Evolutionary conservation across 2,888 invertebrate species (phyloP).

Genomic region (Smittia sp.): DNA sequence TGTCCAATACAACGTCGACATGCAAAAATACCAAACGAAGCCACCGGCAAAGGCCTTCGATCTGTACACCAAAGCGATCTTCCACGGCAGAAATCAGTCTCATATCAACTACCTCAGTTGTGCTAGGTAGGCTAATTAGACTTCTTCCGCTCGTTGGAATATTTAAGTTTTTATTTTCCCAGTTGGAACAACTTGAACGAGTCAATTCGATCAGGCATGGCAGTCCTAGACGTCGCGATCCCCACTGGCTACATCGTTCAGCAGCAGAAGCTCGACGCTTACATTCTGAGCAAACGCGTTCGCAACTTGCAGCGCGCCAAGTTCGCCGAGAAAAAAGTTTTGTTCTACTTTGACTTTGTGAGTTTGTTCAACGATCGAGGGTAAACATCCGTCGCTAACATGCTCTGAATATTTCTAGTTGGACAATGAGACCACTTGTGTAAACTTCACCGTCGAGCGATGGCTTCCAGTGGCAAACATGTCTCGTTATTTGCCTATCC

Average conservation of each 20-base stretch:
- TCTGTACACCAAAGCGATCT: constrained; percentile 69
- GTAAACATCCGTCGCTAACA: constrained; percentile 19
- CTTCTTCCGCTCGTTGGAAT: constrained; percentile 10
- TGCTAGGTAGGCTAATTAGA: constrained; percentile 64
- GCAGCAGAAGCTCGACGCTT: constrained; percentile 82
- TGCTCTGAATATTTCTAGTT: constrained; percentile 59
- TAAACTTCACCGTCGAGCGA: constrained; percentile 88
- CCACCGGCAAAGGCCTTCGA: constrained; percentile 81
- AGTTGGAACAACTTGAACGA: constrained; percentile 79
- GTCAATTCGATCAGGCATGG: constrained; percentile 81
- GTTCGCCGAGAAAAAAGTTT: constrained; percentile 75
- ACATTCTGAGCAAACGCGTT: constrained; percentile 76
- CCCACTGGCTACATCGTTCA: constrained; percentile 91
- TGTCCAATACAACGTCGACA: constrained; percentile 88
- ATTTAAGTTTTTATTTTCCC: constrained; percentile 34
- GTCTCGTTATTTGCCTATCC: constrained; percentile 85
- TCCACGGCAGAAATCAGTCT: constrained; percentile 89
- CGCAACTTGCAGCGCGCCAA: constrained; percentile 80
- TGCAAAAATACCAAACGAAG: constrained; percentile 75
- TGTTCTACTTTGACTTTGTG: constrained; percentile 92
- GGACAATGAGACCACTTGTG: constrained; percentile 79
- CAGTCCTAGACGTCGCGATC: constrained; percentile 80
- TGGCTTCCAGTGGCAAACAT: constrained; percentile 97
- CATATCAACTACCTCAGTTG: constrained; percentile 84
- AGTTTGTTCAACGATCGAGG: constrained; percentile 52